phyloP scores from a whole-genome alignment of 2,888 invertebrate genomes.

The Mimumesa dahlbomi region DNA sequence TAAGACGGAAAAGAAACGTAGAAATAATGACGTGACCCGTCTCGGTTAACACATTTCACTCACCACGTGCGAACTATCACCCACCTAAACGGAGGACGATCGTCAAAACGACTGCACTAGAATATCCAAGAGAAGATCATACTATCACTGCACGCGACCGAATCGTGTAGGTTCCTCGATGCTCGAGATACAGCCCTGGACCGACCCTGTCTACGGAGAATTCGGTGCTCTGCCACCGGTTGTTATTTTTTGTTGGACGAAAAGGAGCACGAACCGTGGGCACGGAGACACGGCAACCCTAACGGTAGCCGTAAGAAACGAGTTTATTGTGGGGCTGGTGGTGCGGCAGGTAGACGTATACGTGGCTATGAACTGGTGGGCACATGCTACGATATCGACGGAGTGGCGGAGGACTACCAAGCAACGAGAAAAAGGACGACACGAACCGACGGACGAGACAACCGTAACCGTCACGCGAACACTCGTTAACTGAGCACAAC shows the following conservation, averaged over 20 bases:
- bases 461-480: constrained; percentile 17
- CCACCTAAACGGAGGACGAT: constrained; percentile 44
- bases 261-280: not conserved
- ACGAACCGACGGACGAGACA: not conserved
- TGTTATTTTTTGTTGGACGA: constrained; percentile 16
- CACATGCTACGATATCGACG: constrained; percentile 74
- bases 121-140: constrained; percentile 74
- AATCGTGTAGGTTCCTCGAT: constrained; percentile 2
- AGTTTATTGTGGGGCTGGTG: constrained; percentile 74
- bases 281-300: constrained; percentile 54
- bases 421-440: constrained; percentile 26
- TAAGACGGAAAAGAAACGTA: constrained; percentile 31
- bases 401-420: constrained; percentile 42
- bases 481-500: constrained; percentile 37
- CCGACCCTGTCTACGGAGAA: not conserved
- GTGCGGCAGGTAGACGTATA: constrained; percentile 72
- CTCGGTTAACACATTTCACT: constrained; percentile 24
- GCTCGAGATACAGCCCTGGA: not conserved
- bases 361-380: constrained; percentile 72
- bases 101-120: constrained; percentile 57
- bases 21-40: constrained; percentile 22
- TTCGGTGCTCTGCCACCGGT: not conserved
- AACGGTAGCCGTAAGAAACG: constrained; percentile 77
- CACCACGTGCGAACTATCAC: constrained; percentile 42
- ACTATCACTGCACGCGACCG: constrained; percentile 45